These are phyloP conservation scores for Dryomyza anilis DNA, from an alignment of 2,888 invertebrate genomes.

Conservation along the genomic window DNA sequence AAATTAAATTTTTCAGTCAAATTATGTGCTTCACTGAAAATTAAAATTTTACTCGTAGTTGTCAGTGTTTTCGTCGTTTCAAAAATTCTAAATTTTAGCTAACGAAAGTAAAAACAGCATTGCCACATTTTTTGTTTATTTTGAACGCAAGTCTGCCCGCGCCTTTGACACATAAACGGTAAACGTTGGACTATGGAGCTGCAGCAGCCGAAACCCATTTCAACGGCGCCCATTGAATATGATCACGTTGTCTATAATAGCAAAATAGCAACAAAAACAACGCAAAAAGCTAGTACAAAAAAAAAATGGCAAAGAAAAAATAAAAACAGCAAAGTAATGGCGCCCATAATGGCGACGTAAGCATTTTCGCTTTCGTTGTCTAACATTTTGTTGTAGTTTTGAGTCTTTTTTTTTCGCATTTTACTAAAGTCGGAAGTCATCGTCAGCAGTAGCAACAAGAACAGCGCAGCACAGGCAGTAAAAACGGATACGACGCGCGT, in stretches of 20 bases:
- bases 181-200: neutral
- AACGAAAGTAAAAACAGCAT: slow-evolving; percentile 1
- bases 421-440: neutral
- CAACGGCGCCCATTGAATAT: neutral
- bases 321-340: neutral
- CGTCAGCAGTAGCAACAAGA: neutral
- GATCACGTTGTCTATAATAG: slow-evolving; percentile 10
- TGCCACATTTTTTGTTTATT: neutral
- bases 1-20: too few relatives aligned
- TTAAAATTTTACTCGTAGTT: too few relatives aligned
- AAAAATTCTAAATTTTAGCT: too few relatives aligned
- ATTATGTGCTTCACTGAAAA: too few relatives aligned
- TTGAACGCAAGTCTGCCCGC: neutral
- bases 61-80: too few relatives aligned
- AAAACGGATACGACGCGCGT: neutral
- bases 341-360: slow-evolving; percentile 12
- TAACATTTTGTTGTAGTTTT: too few relatives aligned
- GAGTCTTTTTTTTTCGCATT: neutral
- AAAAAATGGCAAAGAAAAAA: neutral
- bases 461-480: neutral
- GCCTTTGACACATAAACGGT: neutral
- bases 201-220: too few relatives aligned
- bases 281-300: neutral
- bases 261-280: neutral
- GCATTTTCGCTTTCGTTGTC: slow-evolving; percentile 21